Evolutionary conservation across 2,113 vertebrate species (phyloP).

Genomic region (Catagonus wagneri): DNA sequence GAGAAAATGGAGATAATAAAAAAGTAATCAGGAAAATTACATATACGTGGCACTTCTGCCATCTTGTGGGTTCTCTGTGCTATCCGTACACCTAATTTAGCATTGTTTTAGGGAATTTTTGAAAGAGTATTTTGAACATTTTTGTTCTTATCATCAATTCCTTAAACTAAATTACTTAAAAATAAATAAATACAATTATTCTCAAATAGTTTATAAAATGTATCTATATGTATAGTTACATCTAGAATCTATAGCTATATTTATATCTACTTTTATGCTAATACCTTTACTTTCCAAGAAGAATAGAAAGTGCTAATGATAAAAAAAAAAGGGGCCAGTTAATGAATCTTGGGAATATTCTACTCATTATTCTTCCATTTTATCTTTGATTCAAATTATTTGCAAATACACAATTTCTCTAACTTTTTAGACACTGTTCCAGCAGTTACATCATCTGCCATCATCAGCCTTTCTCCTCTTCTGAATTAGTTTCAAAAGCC

Average conservation of each 20-base stretch:
- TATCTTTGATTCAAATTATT: conserved; percentile 12
- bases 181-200: background rate
- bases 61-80: conserved; percentile 12
- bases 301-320: background rate
- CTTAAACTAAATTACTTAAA: background rate
- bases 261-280: background rate
- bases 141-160: background rate
- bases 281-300: background rate
- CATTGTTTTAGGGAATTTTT: background rate
- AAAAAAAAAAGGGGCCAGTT: background rate
- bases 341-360: background rate
- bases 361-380: background rate
- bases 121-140: background rate
- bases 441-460: background rate
- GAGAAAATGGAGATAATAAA: background rate
- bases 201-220: background rate
- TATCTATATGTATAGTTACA: background rate
- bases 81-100: background rate
- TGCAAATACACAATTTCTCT: background rate
- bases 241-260: background rate
- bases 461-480: background rate
- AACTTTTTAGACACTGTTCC: background rate
- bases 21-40: background rate
- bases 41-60: background rate
- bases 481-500: background rate